Evolutionary conservation across 2,888 invertebrate species (phyloP), one percentile per base, ranked within the genome.

Genomic region (Tromatobia lineatoria): DNA sequence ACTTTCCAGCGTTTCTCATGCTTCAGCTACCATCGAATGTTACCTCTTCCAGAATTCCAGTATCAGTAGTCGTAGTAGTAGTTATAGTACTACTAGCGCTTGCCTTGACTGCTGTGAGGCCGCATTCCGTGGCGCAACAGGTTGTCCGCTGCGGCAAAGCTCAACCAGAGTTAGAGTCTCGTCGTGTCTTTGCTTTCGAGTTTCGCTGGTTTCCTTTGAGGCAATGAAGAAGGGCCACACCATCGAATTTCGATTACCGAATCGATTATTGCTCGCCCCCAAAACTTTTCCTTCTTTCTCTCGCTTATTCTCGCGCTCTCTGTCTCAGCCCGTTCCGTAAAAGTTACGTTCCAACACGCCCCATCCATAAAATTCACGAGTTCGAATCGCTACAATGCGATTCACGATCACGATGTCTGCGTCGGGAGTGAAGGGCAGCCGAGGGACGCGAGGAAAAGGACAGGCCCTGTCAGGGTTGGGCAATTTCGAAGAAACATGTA

Each of bases 71-170:
- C 20, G 11, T 23, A 15, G 50, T 50, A 15, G 50, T 18, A 18
- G 50, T 18, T 3, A 8, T 50, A 18, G 7, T 50, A 50, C n/a
- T 47, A 47, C 38, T 47, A 54, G 23, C 18, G 0, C 20, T 34
- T 18, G 20, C 20, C 20, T 11, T n/a, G 23, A 34, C 25, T 76
- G 70, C 34, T 11, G 54, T 52, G 38, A 70, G 83, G 85, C 84
- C 73, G 78, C 86, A 88, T 88, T 88, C 86, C 87, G 74, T 61
- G 61, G 83, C 25, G 87, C 88, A 88, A 88, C 88, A 88, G 87
- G 88, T 88, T 88, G 87, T 79, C 83, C 78, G 59, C 61, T 79
- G 69, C 74, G 59, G 45, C 70, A 10, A 8, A 64, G 76, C 70
- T 82, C 75, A 83, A 76, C 54, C 57, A 23, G 47, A 50, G 18